Percentiles rank a stretch among this genome's conserved stretches.
Conservation (phyloP, 2,113 vertebrate genomes). For the Daubentonia madagascariensis region DNA sequence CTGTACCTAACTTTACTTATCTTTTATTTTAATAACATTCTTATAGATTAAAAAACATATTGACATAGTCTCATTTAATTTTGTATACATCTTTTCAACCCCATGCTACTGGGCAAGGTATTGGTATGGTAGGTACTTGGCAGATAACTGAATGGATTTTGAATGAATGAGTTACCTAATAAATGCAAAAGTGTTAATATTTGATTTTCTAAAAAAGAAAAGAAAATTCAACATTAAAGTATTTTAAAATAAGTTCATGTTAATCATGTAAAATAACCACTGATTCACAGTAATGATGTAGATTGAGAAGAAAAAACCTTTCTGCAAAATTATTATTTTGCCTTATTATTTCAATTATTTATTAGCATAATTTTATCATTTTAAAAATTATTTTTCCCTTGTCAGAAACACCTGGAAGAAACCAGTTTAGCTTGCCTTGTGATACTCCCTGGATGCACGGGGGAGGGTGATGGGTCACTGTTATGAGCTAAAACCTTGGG, state of each 20-base stretch:
- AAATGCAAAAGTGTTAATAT: conserved; percentile 3
- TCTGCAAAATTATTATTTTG: neutral
- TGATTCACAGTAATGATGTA: neutral
- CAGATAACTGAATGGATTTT: neutral
- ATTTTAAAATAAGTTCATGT: neutral
- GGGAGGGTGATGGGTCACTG: neutral
- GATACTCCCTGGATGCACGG: neutral
- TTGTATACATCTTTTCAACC: neutral
- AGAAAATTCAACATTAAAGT: neutral
- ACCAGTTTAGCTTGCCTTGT: neutral
- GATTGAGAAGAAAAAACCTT: neutral
- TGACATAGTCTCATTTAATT: neutral
- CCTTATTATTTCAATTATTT: neutral
- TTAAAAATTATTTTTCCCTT: neutral
- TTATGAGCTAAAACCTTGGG: neutral
- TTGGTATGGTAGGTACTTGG: neutral
- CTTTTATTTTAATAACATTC: neutral
- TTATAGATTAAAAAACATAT: neutral
- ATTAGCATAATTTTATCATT: neutral
- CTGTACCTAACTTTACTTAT: neutral
- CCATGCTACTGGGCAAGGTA: neutral
- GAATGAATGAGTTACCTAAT: neutral
- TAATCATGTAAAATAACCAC: conserved; percentile 22
- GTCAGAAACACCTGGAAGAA: neutral
- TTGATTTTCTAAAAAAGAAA: neutral